These are phyloP conservation scores for Anaspis maculata DNA, from an alignment of 2,888 invertebrate genomes.

Conservation along the genomic window DNA sequence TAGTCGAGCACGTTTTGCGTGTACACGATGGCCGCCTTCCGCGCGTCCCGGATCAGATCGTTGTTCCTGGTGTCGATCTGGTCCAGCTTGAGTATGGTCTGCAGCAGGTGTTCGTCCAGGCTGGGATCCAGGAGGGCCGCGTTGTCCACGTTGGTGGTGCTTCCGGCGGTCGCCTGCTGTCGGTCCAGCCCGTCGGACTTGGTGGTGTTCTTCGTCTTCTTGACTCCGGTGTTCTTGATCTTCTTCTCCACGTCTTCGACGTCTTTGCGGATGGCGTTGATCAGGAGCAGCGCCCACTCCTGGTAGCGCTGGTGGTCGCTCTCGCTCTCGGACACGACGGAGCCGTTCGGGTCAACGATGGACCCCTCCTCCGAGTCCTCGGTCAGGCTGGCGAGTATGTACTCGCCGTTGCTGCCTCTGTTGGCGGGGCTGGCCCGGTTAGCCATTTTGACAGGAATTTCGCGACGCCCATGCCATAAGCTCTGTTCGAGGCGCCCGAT, in stretches of 20 bases:
- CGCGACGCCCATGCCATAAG: no score
- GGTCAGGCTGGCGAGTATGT: slow-evolving; percentile 2
- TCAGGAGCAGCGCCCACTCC: background rate
- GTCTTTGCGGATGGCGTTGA: slow-evolving; percentile 3
- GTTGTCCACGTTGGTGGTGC: no score
- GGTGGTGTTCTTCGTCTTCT: background rate
- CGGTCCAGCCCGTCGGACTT: no score
- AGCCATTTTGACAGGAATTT: slow-evolving; percentile 7
- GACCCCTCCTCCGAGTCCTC: slow-evolving; percentile 5
- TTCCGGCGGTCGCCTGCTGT: no score
- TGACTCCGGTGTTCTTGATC: slow-evolving; percentile 2
- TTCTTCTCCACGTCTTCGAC: slow-evolving; percentile 3
- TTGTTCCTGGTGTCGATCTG: slow-evolving; percentile 7
- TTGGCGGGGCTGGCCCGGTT: background rate
- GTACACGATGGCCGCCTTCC: slow-evolving; percentile 7
- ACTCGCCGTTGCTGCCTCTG: slow-evolving; percentile 1
- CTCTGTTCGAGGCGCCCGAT: no score
- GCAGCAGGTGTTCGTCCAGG: slow-evolving; percentile 6
- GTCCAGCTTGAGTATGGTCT: slow-evolving; percentile 9
- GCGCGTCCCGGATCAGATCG: slow-evolving; percentile 3
- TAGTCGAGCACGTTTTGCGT: slow-evolving; percentile 4
- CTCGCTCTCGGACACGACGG: no score
- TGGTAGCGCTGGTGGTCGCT: slow-evolving; percentile 1
- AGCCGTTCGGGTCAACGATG: slow-evolving; percentile 1
- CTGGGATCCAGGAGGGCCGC: no score